Base-by-base conservation (phyloP, 2,113 vertebrate genomes). In the Anthoscopus minutus region DNA sequence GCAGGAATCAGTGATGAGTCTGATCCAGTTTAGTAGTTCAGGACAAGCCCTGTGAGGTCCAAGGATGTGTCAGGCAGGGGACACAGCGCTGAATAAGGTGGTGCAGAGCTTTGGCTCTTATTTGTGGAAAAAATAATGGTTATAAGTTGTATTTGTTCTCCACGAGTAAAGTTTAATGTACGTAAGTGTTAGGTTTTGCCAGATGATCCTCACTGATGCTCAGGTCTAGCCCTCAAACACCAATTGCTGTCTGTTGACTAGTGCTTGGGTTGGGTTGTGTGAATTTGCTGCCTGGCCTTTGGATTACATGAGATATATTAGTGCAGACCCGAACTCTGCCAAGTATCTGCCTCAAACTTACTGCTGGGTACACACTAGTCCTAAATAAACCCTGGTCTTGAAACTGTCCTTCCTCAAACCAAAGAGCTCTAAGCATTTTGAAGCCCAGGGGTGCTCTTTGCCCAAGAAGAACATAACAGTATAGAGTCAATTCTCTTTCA, bases 301-400 rank as follows among this genome's bases (percentile, higher is more conserved):
- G 80, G 40, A 12, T 64, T 47, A 11, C 13, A 3, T 7, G 50
- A 6, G 64, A 20, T 37, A 42, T n/a, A 38, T 33, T 48, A 42
- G 24, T 28, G 20, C 30, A 35, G 70, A 19, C 19, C 7, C 0
- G 8, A 72, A 84, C 0, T 6, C 53, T 8, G 9, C n/a, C 4
- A 1, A 45, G 31, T 5, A 30, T 11, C 10, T n/a, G 6, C 30
- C 66, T 88, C 54, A 24, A 6, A 45, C 11, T 57, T 53, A 11
- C 20, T 22, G 37, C 64, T 17, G 5, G n/a, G 33, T 50, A 35
- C 22, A 9, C 28, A 4, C 7, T 3, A 3, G 17, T 61, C 64
- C 35, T 61, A 33, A 48, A 66, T 50, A 91, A 96, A 86, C 25
- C 19, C 69, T 45, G 23, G 9, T 27, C 69, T n/a, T 24, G 38